Evolutionary conservation across 2,888 invertebrate genomes (phyloP).

Genomic region (Ectemnius lituratus): DNA sequence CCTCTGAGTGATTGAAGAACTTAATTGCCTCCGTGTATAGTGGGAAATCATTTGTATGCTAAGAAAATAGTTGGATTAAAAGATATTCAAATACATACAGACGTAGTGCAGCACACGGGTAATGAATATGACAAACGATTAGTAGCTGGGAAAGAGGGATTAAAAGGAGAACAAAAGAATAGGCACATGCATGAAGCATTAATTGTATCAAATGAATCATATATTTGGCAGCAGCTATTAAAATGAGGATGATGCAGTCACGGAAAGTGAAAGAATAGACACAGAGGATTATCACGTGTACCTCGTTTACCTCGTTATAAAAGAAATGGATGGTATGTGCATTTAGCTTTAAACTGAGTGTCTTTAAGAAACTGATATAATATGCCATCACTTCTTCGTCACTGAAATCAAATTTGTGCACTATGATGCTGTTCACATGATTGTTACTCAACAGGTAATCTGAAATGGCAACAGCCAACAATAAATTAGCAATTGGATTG

Average conservation of each 20-base stretch:
- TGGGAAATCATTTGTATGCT: slow-evolving; percentile 99
- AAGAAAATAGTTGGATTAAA: slow-evolving; percentile 51
- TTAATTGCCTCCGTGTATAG: slow-evolving; percentile 99
- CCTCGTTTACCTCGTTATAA: slow-evolving; percentile 93
- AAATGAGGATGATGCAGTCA: slow-evolving; percentile 12
- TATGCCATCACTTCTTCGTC: slow-evolving; percentile 99
- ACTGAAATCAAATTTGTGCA: slow-evolving; percentile 99
- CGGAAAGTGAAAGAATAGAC: slow-evolving; percentile 47
- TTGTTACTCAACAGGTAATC: slow-evolving; percentile 99
- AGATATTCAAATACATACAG: slow-evolving; percentile 30
- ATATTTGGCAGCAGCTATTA: neutral
- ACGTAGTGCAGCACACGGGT: slow-evolving; percentile 9
- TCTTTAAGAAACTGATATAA: slow-evolving; percentile 99
- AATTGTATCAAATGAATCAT: slow-evolving; percentile 2
- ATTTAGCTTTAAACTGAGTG: slow-evolving; percentile 97
- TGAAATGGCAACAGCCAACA: slow-evolving; percentile 79
- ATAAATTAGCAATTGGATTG: neutral
- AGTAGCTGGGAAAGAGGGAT: slow-evolving; percentile 15
- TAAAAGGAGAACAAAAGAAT: slow-evolving; percentile 12
- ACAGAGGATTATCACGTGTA: slow-evolving; percentile 60
- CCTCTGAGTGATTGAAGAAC: slow-evolving; percentile 99
- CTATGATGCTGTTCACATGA: slow-evolving; percentile 99
- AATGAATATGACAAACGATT: neutral
- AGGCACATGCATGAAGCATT: slow-evolving; percentile 12
- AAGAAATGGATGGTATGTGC: slow-evolving; percentile 99